phyloP scores from a whole-genome alignment of 2,797 vertebrate species.

The Anguilla obscura region DNA sequence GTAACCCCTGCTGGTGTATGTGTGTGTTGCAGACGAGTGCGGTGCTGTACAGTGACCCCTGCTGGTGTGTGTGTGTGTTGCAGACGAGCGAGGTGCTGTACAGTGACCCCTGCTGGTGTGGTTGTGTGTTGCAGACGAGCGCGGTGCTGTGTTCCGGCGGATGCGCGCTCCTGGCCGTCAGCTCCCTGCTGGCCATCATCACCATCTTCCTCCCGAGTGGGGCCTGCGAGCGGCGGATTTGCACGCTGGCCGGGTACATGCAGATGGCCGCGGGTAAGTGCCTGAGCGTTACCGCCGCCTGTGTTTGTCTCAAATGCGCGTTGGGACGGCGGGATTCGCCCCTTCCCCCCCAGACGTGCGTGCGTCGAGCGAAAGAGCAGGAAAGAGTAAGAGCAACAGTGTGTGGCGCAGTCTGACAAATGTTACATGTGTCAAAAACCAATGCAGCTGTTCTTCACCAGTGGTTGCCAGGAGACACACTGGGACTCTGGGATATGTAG shows the following conservation, averaged over 20 bases:
- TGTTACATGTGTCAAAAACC: slow-evolving; percentile 39
- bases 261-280: slow-evolving; percentile 88
- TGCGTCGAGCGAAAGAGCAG: slow-evolving; percentile 44
- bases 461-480: slow-evolving; percentile 70
- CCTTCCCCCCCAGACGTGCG: background rate
- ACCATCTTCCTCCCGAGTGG: slow-evolving; percentile 88
- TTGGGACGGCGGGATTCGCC: too few species aligned
- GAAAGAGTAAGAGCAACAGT: slow-evolving; percentile 19
- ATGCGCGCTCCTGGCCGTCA: slow-evolving; percentile 85
- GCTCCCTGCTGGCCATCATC: slow-evolving; percentile 86
- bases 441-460: slow-evolving; percentile 42
- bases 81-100: background rate
- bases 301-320: background rate
- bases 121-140: slow-evolving; percentile 77
- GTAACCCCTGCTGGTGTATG: slow-evolving; percentile 25
- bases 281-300: fast-evolving
- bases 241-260: slow-evolving; percentile 91
- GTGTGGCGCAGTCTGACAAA: slow-evolving; percentile 51
- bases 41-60: slow-evolving; percentile 75
- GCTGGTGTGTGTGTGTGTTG: background rate
- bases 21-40: slow-evolving; percentile 81
- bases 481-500: slow-evolving; percentile 42
- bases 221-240: slow-evolving; percentile 84
- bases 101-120: slow-evolving; percentile 24
- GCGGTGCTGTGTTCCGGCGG: slow-evolving; percentile 88